A percentile compares a stretch with the other conserved stretches of the same genome.
phyloP scores from a whole-genome alignment of 2,113 vertebrate genomes.

The Alaudala cheleensis region DNA sequence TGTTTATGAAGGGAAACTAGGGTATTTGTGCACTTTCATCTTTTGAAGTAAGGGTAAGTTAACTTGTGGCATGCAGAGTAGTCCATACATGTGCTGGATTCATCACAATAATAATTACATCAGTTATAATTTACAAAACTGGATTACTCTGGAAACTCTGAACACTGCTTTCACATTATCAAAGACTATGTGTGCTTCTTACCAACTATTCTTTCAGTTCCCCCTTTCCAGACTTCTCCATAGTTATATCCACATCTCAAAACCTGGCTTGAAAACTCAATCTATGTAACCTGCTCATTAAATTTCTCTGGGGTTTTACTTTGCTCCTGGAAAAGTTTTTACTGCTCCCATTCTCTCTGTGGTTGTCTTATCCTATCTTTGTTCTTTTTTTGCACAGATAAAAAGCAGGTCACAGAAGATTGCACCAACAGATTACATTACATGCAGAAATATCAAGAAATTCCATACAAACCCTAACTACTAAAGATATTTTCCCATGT shows the following conservation, averaged over 20 bases:
- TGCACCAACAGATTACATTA: not conserved
- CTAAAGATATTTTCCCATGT: not conserved
- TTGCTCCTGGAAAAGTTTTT: not conserved
- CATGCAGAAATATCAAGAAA: not conserved
- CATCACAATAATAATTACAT: not conserved
- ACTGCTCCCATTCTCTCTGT: not conserved
- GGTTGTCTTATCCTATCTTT: not conserved
- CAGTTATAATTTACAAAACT: not conserved
- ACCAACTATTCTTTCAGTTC: not conserved
- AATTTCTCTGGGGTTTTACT: not conserved
- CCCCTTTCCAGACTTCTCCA: not conserved
- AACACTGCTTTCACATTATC: not conserved
- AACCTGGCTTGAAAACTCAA: not conserved
- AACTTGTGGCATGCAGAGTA: not conserved
- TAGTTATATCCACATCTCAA: not conserved
- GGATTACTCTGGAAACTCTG: not conserved
- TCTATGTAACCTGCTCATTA: not conserved
- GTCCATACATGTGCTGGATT: not conserved
- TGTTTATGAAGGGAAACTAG: not conserved
- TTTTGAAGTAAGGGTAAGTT: not conserved
- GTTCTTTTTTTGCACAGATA: not conserved
- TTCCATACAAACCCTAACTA: not conserved
- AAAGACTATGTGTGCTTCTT: not conserved
- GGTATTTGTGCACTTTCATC: not conserved
- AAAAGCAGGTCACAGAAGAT: not conserved